Conservation (phyloP, 2,797 vertebrate species). For the Botia almorhae region DNA sequence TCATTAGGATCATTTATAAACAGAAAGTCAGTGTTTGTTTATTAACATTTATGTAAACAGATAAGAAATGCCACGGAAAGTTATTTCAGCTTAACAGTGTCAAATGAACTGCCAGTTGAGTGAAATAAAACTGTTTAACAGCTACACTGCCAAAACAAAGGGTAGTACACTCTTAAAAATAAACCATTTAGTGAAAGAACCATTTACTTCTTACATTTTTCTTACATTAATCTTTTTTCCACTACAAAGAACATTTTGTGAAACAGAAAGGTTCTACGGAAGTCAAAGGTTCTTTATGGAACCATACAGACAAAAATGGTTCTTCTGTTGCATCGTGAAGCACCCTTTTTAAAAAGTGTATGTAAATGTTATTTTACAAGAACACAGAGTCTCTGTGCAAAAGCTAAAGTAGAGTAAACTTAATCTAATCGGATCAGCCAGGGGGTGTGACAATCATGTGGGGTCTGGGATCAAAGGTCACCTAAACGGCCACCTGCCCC, state of each 20-base stretch:
- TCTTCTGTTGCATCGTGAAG: background rate
- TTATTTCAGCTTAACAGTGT: background rate
- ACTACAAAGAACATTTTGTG: too few species aligned
- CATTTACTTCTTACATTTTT: too few species aligned
- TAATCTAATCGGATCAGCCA: conserved; percentile 67
- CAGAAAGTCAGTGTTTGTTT: background rate
- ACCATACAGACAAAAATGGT: too few species aligned
- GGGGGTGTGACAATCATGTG: conserved; percentile 62
- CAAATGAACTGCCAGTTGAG: background rate
- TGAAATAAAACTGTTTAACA: background rate
- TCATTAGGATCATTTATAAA: background rate
- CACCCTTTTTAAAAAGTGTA: background rate
- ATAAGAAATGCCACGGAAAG: conserved; percentile 14
- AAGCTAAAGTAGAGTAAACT: conserved; percentile 9
- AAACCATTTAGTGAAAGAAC: background rate
- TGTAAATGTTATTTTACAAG: background rate
- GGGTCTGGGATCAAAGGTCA: conserved; percentile 71
- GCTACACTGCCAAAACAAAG: background rate
- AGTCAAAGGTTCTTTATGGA: too few species aligned
- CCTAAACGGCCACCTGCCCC: conserved; percentile 74
- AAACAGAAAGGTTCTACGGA: too few species aligned
- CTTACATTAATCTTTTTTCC: too few species aligned
- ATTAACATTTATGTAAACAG: background rate
- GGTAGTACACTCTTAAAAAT: too few species aligned
- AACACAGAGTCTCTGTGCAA: background rate